Base-by-base conservation (phyloP, 1,140 invertebrate species). In the Lepidurus couesii region DNA sequence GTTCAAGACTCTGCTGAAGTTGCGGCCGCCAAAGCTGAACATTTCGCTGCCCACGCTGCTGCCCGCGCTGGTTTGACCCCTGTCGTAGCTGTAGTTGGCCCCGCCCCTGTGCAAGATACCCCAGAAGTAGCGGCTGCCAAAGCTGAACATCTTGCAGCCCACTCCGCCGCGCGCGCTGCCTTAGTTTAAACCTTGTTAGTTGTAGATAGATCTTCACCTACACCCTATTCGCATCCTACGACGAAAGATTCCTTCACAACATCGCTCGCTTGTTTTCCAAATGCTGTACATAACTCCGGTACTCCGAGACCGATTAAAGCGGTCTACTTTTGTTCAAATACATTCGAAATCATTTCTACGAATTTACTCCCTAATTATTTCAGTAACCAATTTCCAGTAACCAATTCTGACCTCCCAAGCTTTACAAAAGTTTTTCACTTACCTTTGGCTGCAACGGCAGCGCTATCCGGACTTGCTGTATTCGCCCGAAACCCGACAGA, bases 401-500 rank as follows among this genome's bases (percentile, higher is more conserved):
- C 8, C 21, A 73, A 73, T 21, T 21, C 21, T 21, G 26, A 26
- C 7, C n/a, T 8, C 42, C 42, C 7, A 16, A n/a, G 76, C 44
- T 77, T 21, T 16, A 26, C 44, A 75, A 4, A 73, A 78, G 0
- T 65, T 16, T 42, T 26, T 10, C 34, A 79, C 78, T 44, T 75
- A 42, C 44, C 43, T 42, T 42, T 44, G 44, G 42, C 24, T 42
- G 78, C 10, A 16, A 44, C 26, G 26, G 77, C 44, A 26, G 53
- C 26, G 26, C 45, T 26, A 42, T 65, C 34, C 7, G 44, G 42
- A 78, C 77, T 77, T 73, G 44, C 53, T 9, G 81, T 79, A 10
- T 79, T 80, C 34, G 82, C 81, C 77, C 82, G 84, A 42, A 84
- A 82, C 42, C 85, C 86, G 77, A 85, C 83, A 73, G 81, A 84